Conservation (phyloP, 1,140 invertebrate genomes). For the Drosophila willistoni region DNA sequence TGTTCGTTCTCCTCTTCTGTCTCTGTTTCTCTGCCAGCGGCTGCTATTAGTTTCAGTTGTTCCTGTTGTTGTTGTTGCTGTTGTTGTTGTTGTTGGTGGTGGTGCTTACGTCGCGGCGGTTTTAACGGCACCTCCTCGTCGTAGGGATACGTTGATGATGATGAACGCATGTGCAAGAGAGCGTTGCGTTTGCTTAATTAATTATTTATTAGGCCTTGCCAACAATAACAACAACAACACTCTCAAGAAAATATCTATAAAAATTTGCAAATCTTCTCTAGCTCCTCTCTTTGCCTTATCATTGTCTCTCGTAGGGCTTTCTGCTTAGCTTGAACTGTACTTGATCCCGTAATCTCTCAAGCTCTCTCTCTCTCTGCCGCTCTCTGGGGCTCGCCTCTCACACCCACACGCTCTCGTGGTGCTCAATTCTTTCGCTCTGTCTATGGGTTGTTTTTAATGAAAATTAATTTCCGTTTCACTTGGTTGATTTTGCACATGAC, state of each 20-base stretch:
- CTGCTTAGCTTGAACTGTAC: conserved; percentile 1
- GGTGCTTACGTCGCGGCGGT: conserved; percentile 48
- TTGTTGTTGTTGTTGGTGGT: conserved; percentile 15
- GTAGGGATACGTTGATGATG: not conserved
- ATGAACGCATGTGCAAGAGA: conserved; percentile 60
- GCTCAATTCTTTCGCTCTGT: conserved; percentile 13
- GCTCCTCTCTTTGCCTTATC: not conserved
- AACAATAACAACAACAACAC: not conserved
- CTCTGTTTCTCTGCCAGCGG: conserved; percentile 34
- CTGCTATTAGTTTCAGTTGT: conserved; percentile 10
- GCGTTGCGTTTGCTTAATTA: not conserved
- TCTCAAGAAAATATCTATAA: conserved; percentile 7
- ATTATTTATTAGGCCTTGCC: conserved; percentile 6
- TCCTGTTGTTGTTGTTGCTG: conserved; percentile 8
- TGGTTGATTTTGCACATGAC: conserved; percentile 62
- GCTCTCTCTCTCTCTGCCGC: conserved; percentile 5
- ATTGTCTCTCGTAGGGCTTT: not conserved
- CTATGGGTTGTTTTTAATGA: conserved; percentile 32
- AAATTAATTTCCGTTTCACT: conserved; percentile 50
- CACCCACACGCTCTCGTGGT: not conserved
- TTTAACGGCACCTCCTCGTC: conserved; percentile 49
- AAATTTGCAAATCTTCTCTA: not conserved
- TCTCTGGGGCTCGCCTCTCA: not conserved
- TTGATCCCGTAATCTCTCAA: conserved; percentile 9
- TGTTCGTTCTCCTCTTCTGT: conserved; percentile 26